Percentiles rank a stretch among this genome's conserved stretches.
These are phyloP conservation scores for Phaetusa simplex DNA, from an alignment of 2,113 vertebrate species.

Conservation along the genomic window DNA sequence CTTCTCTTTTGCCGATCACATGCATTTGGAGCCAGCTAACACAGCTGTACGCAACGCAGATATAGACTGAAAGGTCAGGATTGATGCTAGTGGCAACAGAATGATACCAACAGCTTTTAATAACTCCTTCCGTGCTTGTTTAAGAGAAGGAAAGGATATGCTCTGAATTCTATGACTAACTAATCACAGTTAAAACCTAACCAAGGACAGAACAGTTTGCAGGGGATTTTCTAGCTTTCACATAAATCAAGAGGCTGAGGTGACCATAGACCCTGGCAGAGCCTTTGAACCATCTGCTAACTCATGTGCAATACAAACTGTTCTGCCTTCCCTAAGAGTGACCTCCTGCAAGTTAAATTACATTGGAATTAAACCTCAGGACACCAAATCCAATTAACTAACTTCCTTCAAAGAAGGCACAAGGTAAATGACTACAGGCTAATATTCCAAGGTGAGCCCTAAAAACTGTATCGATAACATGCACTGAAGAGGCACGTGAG, in stretches of 20 bases:
- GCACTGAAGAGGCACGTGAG: not conserved
- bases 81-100: not conserved
- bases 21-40: not conserved
- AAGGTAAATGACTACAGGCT: not conserved
- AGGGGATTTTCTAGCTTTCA: not conserved
- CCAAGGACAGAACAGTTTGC: not conserved
- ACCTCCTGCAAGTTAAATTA: not conserved
- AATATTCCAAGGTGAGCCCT: not conserved
- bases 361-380: not conserved
- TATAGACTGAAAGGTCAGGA: not conserved
- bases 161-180: not conserved
- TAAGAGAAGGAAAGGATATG: not conserved
- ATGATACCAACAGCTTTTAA: not conserved
- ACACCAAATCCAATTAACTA: not conserved
- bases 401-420: not conserved
- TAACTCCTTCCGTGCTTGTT: not conserved
- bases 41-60: not conserved
- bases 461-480: not conserved
- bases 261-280: not conserved
- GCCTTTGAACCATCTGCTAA: not conserved
- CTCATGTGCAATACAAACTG: not conserved
- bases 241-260: not conserved
- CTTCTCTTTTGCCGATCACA: accelerated
- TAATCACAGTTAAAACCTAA: not conserved
- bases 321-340: not conserved